phyloP scores from a whole-genome alignment of 2,888 invertebrate genomes.

The Xestia ashworthii region DNA sequence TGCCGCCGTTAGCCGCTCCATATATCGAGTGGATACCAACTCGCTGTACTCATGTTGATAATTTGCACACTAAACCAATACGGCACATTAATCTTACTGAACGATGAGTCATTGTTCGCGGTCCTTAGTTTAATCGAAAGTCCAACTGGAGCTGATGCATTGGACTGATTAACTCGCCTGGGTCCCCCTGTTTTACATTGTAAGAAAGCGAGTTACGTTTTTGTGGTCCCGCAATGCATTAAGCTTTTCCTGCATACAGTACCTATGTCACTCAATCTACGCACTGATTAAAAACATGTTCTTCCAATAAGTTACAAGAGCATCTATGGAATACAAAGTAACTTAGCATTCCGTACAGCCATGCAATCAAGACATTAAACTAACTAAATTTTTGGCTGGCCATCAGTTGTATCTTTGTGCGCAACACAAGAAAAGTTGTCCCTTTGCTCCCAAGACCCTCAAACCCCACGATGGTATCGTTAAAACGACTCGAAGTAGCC shows the following conservation, averaged over 20 bases:
- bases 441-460: neutral
- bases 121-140: slow-evolving; percentile 23
- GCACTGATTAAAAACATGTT: neutral
- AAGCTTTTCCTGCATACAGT: neutral
- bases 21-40: slow-evolving; percentile 70
- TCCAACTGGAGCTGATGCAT: slow-evolving; percentile 10
- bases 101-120: slow-evolving; percentile 32
- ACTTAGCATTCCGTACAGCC: neutral
- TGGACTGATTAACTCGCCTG: slow-evolving; percentile 20
- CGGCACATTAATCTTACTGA: slow-evolving; percentile 28
- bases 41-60: slow-evolving; percentile 50
- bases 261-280: neutral
- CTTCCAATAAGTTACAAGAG: neutral
- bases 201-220: neutral
- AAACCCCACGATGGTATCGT: neutral
- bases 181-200: neutral
- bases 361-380: slow-evolving; percentile 7
- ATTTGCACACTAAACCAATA: slow-evolving; percentile 33
- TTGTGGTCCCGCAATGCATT: neutral
- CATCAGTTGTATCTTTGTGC: slow-evolving; percentile 3
- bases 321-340: slow-evolving; percentile 1
- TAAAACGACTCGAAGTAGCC: slow-evolving; percentile 1
- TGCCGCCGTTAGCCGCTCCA: slow-evolving; percentile 73
- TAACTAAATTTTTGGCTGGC: slow-evolving; percentile 2
- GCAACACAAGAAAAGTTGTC: neutral